These are phyloP conservation scores for Buathra laborator DNA, from an alignment of 2,888 invertebrate genomes.

Conservation along the genomic window DNA sequence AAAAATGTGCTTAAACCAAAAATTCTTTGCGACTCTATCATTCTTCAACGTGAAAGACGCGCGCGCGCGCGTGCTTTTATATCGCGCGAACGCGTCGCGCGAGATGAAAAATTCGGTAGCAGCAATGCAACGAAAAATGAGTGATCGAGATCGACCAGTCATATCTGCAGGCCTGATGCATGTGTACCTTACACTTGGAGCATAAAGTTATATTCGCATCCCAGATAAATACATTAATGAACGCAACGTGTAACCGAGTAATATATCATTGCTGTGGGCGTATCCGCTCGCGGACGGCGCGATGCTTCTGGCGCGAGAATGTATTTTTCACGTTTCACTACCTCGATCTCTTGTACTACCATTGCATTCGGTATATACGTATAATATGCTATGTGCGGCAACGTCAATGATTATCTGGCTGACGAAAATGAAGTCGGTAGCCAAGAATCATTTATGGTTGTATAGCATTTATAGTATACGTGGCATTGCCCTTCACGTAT, in stretches of 20 bases:
- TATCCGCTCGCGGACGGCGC: constrained; percentile 59
- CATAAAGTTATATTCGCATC: constrained; percentile 60
- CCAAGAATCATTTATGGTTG: constrained; percentile 74
- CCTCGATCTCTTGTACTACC: constrained; percentile 41
- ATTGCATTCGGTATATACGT: not conserved
- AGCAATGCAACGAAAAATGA: constrained; percentile 45
- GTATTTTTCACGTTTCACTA: constrained; percentile 67
- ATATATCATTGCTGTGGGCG: constrained; percentile 69
- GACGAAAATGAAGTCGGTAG: constrained; percentile 74
- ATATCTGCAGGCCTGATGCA: constrained; percentile 38
- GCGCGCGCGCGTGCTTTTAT: not conserved
- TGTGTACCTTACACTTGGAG: constrained; percentile 27
- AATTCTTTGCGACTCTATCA: constrained; percentile 10
- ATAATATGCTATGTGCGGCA: not conserved
- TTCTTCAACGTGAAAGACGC: not conserved
- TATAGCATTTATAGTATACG: constrained; percentile 49
- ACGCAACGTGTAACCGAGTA: constrained; percentile 61
- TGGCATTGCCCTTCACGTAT: constrained; percentile 53
- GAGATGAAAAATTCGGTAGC: not conserved
- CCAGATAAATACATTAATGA: constrained; percentile 63
- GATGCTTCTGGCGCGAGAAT: constrained; percentile 60
- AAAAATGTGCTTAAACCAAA: not conserved
- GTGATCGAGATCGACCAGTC: constrained; percentile 58
- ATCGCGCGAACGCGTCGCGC: not conserved
- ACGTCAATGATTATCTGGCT: constrained; percentile 73